Percentiles rank a stretch among this genome's conserved stretches.
phyloP scores from a whole-genome alignment of 2,113 vertebrate genomes.

The Pedetes capensis region DNA sequence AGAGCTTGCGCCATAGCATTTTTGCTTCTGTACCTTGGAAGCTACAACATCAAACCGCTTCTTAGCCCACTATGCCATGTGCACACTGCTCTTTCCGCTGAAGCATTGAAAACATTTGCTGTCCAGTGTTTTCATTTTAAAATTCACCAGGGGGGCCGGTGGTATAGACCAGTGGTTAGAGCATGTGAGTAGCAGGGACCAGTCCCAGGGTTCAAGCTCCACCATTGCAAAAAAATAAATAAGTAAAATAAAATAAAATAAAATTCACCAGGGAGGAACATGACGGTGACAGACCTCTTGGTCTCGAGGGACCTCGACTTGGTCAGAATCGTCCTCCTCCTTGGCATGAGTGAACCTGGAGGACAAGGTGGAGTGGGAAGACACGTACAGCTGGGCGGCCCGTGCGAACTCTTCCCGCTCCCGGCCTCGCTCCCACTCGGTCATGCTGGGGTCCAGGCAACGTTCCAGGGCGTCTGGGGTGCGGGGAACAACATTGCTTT shows the following conservation, averaged over 20 bases:
- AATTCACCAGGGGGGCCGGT: not conserved
- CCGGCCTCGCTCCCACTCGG: constrained; percentile 92
- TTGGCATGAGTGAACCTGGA: constrained; percentile 91
- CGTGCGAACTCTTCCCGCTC: constrained; percentile 93
- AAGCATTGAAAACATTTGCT: not conserved
- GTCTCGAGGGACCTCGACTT: constrained; percentile 89
- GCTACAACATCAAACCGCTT: not conserved
- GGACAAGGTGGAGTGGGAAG: constrained; percentile 86
- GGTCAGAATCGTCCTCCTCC: constrained; percentile 85
- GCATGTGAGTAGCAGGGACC: not conserved
- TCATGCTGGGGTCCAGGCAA: constrained; percentile 87
- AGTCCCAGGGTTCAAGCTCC: not conserved
- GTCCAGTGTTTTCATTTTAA: not conserved
- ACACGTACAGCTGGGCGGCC: constrained; percentile 88
- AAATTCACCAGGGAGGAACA: not conserved
- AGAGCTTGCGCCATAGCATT: not conserved
- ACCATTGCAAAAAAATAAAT: not conserved
- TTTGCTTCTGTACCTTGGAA: not conserved
- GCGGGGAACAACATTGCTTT: not conserved
- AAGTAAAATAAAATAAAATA: not conserved
- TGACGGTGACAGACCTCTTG: constrained; percentile 85
- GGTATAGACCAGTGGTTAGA: not conserved
- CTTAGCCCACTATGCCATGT: not conserved
- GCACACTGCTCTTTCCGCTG: not conserved
- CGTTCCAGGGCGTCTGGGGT: constrained; percentile 83